These are phyloP conservation scores for Branchipolynoe longqiensis DNA, from an alignment of 2,888 invertebrate genomes.

Conservation along the genomic window DNA sequence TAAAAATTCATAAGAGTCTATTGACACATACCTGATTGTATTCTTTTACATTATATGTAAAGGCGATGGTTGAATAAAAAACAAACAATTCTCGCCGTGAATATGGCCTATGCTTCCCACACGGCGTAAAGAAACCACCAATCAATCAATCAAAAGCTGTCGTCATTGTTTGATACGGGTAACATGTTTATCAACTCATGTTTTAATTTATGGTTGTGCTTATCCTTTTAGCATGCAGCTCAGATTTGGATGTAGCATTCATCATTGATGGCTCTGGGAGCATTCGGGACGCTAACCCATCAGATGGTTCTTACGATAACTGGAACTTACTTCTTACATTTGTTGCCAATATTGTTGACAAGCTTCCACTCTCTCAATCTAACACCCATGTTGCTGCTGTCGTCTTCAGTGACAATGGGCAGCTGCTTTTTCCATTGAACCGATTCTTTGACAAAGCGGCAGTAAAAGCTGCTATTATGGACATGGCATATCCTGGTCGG, in stretches of 20 bases:
- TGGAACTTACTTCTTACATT: slow-evolving; percentile 12
- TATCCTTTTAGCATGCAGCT: not conserved
- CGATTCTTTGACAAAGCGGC: slow-evolving; percentile 4
- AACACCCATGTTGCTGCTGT: not conserved
- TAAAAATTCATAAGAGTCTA: too few species aligned
- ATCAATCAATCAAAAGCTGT: too few species aligned
- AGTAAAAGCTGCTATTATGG: not conserved
- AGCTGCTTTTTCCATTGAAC: not conserved
- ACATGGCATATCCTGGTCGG: not conserved
- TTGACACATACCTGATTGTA: too few species aligned
- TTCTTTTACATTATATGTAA: too few species aligned
- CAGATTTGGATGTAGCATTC: slow-evolving; percentile 30
- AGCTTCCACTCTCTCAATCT: not conserved
- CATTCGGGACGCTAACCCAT: slow-evolving; percentile 28
- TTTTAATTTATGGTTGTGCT: too few species aligned
- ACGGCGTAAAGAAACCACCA: too few species aligned
- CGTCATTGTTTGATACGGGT: too few species aligned
- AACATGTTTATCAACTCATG: too few species aligned
- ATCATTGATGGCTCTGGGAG: slow-evolving; percentile 52
- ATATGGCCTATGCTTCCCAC: too few species aligned
- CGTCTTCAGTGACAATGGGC: slow-evolving; percentile 16
- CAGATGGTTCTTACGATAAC: slow-evolving; percentile 31
- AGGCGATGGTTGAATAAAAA: too few species aligned
- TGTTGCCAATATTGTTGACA: not conserved
- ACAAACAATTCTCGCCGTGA: too few species aligned